Evolutionary conservation across 2,113 vertebrate genomes (phyloP).

Genomic region (Oreochromis tanganicae): DNA sequence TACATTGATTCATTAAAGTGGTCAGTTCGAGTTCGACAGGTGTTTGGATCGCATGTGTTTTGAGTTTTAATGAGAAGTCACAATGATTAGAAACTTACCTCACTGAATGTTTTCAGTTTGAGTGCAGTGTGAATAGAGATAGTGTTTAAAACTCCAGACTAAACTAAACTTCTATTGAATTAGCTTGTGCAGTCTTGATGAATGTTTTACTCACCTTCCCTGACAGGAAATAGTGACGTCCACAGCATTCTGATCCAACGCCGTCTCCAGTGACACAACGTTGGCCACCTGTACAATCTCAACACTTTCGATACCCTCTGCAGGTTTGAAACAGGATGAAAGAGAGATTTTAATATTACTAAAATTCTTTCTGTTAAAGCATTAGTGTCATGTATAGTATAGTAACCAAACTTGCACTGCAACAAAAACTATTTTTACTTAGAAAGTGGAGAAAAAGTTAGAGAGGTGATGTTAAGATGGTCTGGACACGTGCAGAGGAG

Average conservation of each 20-base stretch:
- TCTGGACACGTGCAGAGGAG: neutral
- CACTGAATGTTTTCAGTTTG: neutral
- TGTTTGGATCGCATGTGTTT: neutral
- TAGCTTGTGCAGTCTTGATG: neutral
- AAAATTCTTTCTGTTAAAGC: neutral
- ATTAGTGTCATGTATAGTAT: neutral
- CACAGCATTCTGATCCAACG: constrained; percentile 77
- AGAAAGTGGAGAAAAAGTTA: too few relatives aligned
- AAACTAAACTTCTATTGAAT: neutral
- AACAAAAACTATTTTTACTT: neutral
- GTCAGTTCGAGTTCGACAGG: neutral
- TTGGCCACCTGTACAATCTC: constrained; percentile 84
- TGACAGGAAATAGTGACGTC: constrained; percentile 88
- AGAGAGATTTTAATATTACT: neutral
- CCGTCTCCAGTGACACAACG: constrained; percentile 59
- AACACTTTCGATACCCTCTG: constrained; percentile 90
- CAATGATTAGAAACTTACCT: neutral
- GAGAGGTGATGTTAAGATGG: too few relatives aligned
- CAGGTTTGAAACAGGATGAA: neutral
- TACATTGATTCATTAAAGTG: neutral
- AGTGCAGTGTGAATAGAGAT: neutral
- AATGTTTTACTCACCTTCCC: constrained; percentile 77
- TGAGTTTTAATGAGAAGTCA: neutral
- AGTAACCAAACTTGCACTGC: neutral
- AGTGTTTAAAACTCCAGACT: neutral